phyloP scores from a whole-genome alignment of 2,888 invertebrate genomes.

The Tetanocera ferruginea region DNA sequence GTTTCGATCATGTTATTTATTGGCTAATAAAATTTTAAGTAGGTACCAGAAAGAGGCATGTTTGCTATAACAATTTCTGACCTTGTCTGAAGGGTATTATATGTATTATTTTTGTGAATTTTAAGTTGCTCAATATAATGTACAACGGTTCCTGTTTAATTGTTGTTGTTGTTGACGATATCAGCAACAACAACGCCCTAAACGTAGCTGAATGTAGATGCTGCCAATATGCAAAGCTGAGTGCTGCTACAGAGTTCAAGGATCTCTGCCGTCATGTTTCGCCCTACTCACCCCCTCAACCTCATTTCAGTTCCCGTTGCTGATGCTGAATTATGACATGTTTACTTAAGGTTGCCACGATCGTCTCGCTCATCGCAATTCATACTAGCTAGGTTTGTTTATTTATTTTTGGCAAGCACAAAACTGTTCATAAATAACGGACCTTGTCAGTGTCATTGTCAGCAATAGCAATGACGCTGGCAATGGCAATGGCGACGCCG shows the following conservation, averaged over 20 bases:
- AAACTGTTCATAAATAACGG: slow-evolving; percentile 61
- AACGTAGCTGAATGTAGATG: slow-evolving; percentile 3
- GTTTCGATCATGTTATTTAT: slow-evolving; percentile 34
- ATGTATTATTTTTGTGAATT: not conserved
- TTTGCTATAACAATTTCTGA: not conserved
- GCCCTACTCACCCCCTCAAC: not conserved
- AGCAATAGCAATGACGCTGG: slow-evolving; percentile 44
- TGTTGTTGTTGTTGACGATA: slow-evolving; percentile 16
- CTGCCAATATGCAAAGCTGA: not conserved
- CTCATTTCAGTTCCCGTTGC: not conserved
- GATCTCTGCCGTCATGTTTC: slow-evolving; percentile 46
- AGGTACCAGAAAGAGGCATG: not conserved
- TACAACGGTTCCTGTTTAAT: slow-evolving; percentile 60
- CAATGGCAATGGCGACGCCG: slow-evolving; percentile 41
- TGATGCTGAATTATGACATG: slow-evolving; percentile 35
- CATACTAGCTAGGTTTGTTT: slow-evolving; percentile 31
- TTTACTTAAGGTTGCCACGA: slow-evolving; percentile 38
- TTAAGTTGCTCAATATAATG: slow-evolving; percentile 19
- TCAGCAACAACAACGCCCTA: slow-evolving; percentile 33
- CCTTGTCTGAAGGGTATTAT: slow-evolving; percentile 32
- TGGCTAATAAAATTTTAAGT: not conserved
- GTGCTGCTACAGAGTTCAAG: slow-evolving; percentile 43
- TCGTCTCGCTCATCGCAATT: not conserved
- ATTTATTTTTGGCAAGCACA: slow-evolving; percentile 49
- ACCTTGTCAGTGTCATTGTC: slow-evolving; percentile 56